phyloP scores from a whole-genome alignment of 2,797 vertebrate genomes.

The Chromis chromis region DNA sequence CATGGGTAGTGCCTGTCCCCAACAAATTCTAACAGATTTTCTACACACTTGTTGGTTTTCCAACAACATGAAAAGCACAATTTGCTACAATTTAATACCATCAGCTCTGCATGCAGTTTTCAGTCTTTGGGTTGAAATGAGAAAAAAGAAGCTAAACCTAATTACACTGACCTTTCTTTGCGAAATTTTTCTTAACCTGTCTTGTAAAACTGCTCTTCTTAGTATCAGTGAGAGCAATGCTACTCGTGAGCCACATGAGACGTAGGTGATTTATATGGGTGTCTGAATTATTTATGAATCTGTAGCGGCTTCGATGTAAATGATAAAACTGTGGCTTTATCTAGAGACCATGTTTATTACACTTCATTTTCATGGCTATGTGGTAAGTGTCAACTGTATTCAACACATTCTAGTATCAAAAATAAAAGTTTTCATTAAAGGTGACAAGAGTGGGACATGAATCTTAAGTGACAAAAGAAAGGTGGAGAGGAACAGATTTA shows the following conservation, averaged over 20 bases:
- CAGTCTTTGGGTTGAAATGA: neutral
- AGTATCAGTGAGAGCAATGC: neutral
- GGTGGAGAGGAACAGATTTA: neutral
- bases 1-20: neutral
- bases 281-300: conserved; percentile 26
- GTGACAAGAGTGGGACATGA: neutral
- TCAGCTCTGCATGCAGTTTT: neutral
- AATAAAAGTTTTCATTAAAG: neutral
- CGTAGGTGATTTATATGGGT: neutral
- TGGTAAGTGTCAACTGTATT: neutral
- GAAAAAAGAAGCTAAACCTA: neutral
- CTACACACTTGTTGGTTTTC: neutral
- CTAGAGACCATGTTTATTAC: neutral
- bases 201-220: conserved; percentile 8
- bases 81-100: conserved; percentile 6
- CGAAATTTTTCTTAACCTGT: neutral
- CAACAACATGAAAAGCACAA: neutral
- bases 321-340: conserved; percentile 11
- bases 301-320: conserved; percentile 17
- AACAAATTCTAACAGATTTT: no score
- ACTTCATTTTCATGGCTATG: neutral
- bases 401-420: neutral
- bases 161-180: conserved; percentile 20
- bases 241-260: conserved; percentile 2
- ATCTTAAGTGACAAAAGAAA: neutral